phyloP scores from a whole-genome alignment of 2,113 vertebrate species.

The Pseudorasbora parva region DNA sequence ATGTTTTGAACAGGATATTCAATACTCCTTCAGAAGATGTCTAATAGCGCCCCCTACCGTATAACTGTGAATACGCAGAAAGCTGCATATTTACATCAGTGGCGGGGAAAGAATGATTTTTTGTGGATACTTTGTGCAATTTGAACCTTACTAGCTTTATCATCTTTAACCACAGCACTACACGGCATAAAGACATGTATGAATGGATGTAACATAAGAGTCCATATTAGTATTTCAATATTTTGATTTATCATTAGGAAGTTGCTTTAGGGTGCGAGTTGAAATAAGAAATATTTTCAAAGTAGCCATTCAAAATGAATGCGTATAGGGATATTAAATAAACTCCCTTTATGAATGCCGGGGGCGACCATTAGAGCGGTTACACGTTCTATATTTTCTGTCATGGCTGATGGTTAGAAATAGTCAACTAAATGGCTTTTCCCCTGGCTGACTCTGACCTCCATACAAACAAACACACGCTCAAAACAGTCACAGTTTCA shows the following conservation, averaged over 20 bases:
- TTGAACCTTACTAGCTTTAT: too few relatives aligned
- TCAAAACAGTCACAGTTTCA: slow-evolving; percentile 20
- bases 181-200: background rate
- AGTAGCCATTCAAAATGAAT: background rate
- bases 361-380: slow-evolving; percentile 15
- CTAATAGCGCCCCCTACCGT: too few relatives aligned
- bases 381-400: slow-evolving; percentile 19
- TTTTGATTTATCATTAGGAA: slow-evolving; percentile 2
- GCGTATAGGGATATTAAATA: background rate
- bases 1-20: too few relatives aligned
- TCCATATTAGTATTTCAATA: background rate
- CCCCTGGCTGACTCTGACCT: slow-evolving; percentile 41
- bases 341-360: slow-evolving; percentile 13
- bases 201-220: background rate
- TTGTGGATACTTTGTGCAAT: background rate
- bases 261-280: background rate
- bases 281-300: background rate
- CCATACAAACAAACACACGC: slow-evolving; percentile 20
- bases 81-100: too few relatives aligned
- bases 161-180: too few relatives aligned
- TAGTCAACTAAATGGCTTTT: slow-evolving; percentile 44
- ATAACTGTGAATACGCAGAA: too few relatives aligned
- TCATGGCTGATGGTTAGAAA: slow-evolving; percentile 19
- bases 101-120: too few relatives aligned
- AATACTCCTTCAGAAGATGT: too few relatives aligned